phyloP scores from a whole-genome alignment of 92 coral and sea anemone genomes.

The Montipora capitata region DNA sequence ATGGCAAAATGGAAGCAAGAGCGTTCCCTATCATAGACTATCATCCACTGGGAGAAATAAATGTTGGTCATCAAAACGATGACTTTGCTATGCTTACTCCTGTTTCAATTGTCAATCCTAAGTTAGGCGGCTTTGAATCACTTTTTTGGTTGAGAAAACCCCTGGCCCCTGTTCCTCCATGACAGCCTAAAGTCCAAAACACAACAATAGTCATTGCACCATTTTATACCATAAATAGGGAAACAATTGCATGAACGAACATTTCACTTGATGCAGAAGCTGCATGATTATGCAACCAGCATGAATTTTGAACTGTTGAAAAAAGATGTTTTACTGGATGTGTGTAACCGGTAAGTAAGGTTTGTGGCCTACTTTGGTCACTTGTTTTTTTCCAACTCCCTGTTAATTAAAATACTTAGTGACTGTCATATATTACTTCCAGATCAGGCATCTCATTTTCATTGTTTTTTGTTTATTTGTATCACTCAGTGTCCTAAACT shows the following conservation, averaged over 20 bases:
- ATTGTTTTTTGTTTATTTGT: not conserved
- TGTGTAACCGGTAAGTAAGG: not conserved
- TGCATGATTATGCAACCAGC: not conserved
- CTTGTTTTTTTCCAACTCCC: not conserved
- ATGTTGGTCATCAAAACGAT: not conserved
- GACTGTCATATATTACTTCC: not conserved
- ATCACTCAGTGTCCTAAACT: too few relatives aligned
- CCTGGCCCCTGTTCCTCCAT: not conserved
- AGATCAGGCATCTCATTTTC: not conserved
- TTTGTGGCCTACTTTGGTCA: not conserved
- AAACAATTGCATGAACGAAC: not conserved
- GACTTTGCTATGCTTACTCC: not conserved
- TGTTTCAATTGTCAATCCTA: not conserved
- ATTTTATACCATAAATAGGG: not conserved
- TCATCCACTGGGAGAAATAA: not conserved
- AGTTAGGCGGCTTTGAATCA: not conserved
- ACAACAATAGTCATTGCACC: conserved; percentile 1
- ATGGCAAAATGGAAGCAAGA: not conserved
- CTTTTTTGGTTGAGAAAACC: not conserved
- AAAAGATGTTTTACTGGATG: not conserved
- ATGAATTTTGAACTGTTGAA: not conserved
- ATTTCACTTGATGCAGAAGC: not conserved
- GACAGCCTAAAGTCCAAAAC: not conserved
- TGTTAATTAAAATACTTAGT: not conserved
- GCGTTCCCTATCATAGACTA: not conserved